Conservation (phyloP, 2,113 vertebrate species). For the Barbus barbus region DNA sequence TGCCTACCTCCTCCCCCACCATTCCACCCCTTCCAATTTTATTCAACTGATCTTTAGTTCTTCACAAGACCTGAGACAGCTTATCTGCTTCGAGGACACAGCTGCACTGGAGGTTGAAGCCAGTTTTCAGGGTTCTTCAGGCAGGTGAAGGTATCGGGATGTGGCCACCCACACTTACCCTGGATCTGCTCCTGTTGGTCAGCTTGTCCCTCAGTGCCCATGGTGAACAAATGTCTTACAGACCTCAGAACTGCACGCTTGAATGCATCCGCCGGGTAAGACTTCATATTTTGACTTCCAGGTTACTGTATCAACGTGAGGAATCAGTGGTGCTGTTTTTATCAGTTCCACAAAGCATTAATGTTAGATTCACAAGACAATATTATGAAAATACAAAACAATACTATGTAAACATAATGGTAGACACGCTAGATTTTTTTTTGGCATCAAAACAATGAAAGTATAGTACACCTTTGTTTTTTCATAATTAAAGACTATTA, state of each 20-base stretch:
- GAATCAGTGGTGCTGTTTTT: background rate
- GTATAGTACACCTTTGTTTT: too few species aligned
- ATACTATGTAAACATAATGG: too few species aligned
- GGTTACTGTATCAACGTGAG: background rate
- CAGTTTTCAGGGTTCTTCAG: background rate
- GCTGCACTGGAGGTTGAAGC: background rate
- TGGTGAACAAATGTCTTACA: constrained; percentile 27
- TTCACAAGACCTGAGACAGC: background rate
- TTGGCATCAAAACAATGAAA: too few species aligned
- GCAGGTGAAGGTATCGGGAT: constrained; percentile 52
- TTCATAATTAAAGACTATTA: too few species aligned
- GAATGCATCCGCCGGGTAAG: constrained; percentile 71
- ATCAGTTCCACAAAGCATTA: background rate
- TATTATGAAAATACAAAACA: background rate
- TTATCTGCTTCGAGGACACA: background rate
- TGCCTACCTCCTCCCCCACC: background rate
- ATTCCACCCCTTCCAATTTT: background rate
- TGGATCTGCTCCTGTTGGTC: constrained; percentile 40
- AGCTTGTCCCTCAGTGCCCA: constrained; percentile 17
- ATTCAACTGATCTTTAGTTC: background rate
- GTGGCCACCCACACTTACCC: constrained; percentile 53
- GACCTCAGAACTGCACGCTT: constrained; percentile 68
- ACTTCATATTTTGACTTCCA: background rate
- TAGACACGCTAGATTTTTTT: too few species aligned
- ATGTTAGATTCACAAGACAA: background rate